Evolutionary conservation across 2,888 invertebrate species (phyloP).

Genomic region (Dendrolimus houi): DNA sequence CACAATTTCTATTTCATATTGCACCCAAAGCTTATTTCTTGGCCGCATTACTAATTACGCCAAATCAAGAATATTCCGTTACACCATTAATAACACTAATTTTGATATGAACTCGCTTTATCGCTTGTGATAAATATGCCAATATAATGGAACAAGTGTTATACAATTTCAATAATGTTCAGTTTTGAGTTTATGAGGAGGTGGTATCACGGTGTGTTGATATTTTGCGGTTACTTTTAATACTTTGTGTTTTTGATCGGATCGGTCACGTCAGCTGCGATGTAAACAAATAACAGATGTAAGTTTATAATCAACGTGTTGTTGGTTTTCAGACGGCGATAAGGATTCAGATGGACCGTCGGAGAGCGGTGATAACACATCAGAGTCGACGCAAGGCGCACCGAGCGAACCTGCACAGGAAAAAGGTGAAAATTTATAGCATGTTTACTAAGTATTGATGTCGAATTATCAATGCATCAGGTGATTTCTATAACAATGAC

Average conservation of each 20-base stretch:
- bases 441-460: not conserved
- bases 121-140: conserved; percentile 47
- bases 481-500: too few species aligned
- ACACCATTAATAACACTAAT: conserved; percentile 10
- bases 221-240: conserved; percentile 11
- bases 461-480: too few species aligned
- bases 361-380: conserved; percentile 71
- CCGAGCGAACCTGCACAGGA: conserved; percentile 66
- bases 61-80: conserved; percentile 10
- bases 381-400: conserved; percentile 63
- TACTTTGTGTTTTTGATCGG: conserved; percentile 3
- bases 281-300: conserved; percentile 26
- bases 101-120: conserved; percentile 47
- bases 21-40: conserved; percentile 20
- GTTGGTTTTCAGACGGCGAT: conserved; percentile 60
- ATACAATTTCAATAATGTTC: conserved; percentile 53
- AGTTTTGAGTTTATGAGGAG: conserved; percentile 67
- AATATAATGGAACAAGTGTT: conserved; percentile 48
- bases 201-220: conserved; percentile 63
- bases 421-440: conserved; percentile 45
- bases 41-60: conserved; percentile 31
- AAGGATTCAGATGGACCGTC: conserved; percentile 72
- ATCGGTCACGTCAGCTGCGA: conserved; percentile 17
- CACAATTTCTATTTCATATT: conserved; percentile 39
- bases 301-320: conserved; percentile 3